These are phyloP conservation scores for Lepisosteus oculatus DNA, from an alignment of 2,113 vertebrate species.

Conservation along the genomic window DNA sequence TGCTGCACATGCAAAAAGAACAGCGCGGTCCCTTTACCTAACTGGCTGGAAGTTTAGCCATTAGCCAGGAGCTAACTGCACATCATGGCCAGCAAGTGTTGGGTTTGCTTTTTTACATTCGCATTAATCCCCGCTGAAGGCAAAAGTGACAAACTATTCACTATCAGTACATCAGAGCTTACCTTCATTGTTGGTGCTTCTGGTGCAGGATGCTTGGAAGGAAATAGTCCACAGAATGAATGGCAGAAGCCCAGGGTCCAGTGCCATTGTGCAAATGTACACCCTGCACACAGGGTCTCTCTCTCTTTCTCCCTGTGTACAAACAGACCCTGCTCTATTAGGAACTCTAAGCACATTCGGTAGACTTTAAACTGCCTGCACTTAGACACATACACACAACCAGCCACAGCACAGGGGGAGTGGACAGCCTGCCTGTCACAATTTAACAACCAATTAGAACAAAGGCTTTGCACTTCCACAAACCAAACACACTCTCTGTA, in stretches of 20 bases:
- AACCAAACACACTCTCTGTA: slow-evolving; percentile 34
- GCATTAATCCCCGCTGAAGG: background rate
- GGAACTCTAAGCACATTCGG: slow-evolving; percentile 19
- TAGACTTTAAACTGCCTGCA: slow-evolving; percentile 22
- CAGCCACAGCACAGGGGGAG: slow-evolving; percentile 19
- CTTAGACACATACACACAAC: slow-evolving; percentile 19
- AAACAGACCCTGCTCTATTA: slow-evolving; percentile 18
- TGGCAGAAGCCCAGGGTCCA: slow-evolving; percentile 59
- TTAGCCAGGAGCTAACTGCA: background rate
- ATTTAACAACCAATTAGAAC: slow-evolving; percentile 19
- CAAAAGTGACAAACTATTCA: background rate
- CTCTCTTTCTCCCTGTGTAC: slow-evolving; percentile 18
- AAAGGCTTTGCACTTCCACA: slow-evolving; percentile 21
- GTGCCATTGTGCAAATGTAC: slow-evolving; percentile 65
- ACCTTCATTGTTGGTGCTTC: slow-evolving; percentile 64
- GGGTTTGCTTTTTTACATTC: background rate
- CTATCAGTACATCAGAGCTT: slow-evolving; percentile 18
- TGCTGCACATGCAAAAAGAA: background rate
- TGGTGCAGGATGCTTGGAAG: slow-evolving; percentile 50
- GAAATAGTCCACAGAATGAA: slow-evolving; percentile 69
- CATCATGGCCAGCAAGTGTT: background rate
- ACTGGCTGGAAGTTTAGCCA: background rate
- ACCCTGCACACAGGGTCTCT: slow-evolving; percentile 32
- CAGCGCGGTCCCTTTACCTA: background rate
- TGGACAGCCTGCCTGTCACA: slow-evolving; percentile 22